Conservation (phyloP, 2,797 vertebrate genomes). For the Dromococcyx pavoninus region DNA sequence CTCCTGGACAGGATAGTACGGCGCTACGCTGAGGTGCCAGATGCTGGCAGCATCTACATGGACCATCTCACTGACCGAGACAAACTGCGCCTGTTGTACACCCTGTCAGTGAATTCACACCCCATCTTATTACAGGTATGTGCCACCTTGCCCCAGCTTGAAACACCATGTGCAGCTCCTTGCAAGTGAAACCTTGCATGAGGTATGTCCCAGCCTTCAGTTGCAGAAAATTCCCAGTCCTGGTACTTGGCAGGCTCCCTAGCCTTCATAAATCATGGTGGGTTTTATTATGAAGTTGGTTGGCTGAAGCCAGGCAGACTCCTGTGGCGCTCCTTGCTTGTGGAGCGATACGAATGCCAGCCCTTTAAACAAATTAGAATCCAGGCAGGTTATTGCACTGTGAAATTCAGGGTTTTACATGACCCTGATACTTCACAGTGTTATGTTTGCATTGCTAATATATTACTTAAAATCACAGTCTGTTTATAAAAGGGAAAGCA, state of each 20-base stretch:
- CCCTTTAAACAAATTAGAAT: not conserved
- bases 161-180: accelerated
- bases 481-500: not conserved
- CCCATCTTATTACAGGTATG: conserved; percentile 82
- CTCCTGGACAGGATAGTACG: conserved; percentile 83
- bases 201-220: too few species aligned
- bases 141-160: not conserved
- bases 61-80: conserved; percentile 82
- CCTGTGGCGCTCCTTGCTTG: not conserved
- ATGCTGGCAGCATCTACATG: conserved; percentile 85
- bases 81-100: conserved; percentile 85
- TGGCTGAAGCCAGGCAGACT: not conserved
- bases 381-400: not conserved
- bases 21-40: conserved; percentile 82
- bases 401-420: not conserved
- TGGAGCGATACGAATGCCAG: not conserved
- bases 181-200: accelerated
- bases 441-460: not conserved
- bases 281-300: not conserved
- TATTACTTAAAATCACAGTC: not conserved
- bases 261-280: accelerated
- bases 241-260: not conserved
- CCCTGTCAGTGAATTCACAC: conserved; percentile 81
- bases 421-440: accelerated
- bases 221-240: not conserved